phyloP scores from a whole-genome alignment of 2,888 invertebrate genomes.

The Torymus texanus region DNA sequence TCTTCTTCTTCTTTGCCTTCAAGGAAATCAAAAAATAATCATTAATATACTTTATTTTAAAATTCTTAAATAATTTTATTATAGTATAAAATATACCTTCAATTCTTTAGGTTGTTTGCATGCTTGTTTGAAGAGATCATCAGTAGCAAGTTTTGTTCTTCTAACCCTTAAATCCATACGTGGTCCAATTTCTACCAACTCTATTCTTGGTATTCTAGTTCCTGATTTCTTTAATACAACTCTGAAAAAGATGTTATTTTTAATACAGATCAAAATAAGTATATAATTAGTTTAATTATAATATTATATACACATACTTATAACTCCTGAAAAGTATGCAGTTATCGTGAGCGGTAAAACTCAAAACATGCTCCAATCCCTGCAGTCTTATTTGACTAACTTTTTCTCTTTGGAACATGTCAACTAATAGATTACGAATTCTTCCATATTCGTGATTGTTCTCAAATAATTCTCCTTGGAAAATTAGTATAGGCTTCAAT shows the following conservation, averaged over 20 bases:
- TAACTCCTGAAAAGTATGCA: slow-evolving; percentile 86
- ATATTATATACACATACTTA: slow-evolving; percentile 72
- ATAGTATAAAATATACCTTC: slow-evolving; percentile 75
- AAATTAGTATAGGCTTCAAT: slow-evolving; percentile 92
- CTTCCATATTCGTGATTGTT: slow-evolving; percentile 86
- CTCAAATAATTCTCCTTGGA: slow-evolving; percentile 95
- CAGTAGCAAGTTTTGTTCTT: slow-evolving; percentile 91
- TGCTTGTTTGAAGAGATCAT: slow-evolving; percentile 90
- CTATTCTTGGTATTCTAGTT: slow-evolving; percentile 89
- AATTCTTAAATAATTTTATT: too few relatives aligned
- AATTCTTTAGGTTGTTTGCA: slow-evolving; percentile 87
- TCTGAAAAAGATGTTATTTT: slow-evolving; percentile 17
- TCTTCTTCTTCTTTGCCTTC: slow-evolving; percentile 91
- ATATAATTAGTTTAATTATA: slow-evolving; percentile 5
- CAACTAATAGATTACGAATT: slow-evolving; percentile 91
- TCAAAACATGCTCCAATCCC: slow-evolving; percentile 94
- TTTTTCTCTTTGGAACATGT: slow-evolving; percentile 93
- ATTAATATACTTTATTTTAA: neutral
- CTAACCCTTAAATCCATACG: slow-evolving; percentile 90
- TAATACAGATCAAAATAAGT: slow-evolving; percentile 15
- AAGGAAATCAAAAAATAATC: neutral
- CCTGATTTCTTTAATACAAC: slow-evolving; percentile 91
- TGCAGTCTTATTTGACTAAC: slow-evolving; percentile 89
- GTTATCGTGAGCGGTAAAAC: slow-evolving; percentile 90
- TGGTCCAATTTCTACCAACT: slow-evolving; percentile 96